These are phyloP conservation scores for Panurus biarmicus DNA, from an alignment of 2,113 vertebrate species.

Conservation along the genomic window DNA sequence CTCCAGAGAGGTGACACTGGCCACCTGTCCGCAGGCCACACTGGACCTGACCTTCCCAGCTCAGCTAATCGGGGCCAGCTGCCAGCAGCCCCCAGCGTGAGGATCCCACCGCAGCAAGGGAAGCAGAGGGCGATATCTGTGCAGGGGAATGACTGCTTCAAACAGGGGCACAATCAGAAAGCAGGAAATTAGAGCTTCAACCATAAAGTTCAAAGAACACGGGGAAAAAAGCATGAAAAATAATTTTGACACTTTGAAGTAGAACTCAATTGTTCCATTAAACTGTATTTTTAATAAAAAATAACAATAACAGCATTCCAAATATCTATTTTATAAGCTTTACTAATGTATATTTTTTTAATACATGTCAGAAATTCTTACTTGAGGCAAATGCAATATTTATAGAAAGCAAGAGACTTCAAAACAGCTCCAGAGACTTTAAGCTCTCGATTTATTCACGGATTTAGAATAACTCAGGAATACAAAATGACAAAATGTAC, in stretches of 20 bases:
- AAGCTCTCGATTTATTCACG: constrained; percentile 60
- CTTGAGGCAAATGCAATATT: constrained; percentile 67
- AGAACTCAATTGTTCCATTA: constrained; percentile 62
- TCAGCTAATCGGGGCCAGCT: not conserved
- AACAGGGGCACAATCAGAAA: constrained; percentile 7
- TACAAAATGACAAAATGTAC: constrained; percentile 67
- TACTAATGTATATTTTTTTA: constrained; percentile 68
- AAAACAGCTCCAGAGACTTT: constrained; percentile 63
- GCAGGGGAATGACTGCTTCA: not conserved
- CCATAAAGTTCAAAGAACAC: constrained; percentile 41
- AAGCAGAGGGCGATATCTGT: not conserved
- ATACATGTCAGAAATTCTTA: constrained; percentile 66
- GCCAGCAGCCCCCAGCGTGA: not conserved
- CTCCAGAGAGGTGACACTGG: not conserved
- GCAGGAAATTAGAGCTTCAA: constrained; percentile 39
- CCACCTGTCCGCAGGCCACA: not conserved
- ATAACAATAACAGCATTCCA: constrained; percentile 60
- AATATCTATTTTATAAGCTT: constrained; percentile 63
- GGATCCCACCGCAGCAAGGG: not conserved
- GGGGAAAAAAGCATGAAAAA: constrained; percentile 18
- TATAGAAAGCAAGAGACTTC: constrained; percentile 68
- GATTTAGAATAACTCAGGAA: constrained; percentile 64
- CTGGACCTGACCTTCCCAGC: not conserved
- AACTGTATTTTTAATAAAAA: constrained; percentile 67
- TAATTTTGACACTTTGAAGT: constrained; percentile 60